phyloP scores from a whole-genome alignment of 1,140 invertebrate genomes.

The Oryctes rhinoceros region DNA sequence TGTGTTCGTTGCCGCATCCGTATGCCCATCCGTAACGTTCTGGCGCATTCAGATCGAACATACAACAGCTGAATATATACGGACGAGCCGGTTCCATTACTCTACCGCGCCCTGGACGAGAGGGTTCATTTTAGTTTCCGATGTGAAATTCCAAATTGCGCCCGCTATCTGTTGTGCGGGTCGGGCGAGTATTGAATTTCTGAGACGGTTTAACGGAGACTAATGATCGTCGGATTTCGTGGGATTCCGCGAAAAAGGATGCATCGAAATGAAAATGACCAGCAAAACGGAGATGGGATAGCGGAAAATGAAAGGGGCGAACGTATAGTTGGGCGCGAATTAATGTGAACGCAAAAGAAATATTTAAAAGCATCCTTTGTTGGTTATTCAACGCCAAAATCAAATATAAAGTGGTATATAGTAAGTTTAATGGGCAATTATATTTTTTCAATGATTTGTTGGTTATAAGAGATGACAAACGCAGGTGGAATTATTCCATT shows the following conservation, averaged over 20 bases:
- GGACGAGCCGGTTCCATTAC: not conserved
- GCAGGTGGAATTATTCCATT: too few relatives aligned
- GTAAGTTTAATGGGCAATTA: too few relatives aligned
- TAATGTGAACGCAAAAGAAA: too few relatives aligned
- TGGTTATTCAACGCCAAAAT: too few relatives aligned
- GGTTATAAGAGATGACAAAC: too few relatives aligned
- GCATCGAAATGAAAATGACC: not conserved
- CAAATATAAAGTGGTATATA: too few relatives aligned
- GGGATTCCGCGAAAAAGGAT: not conserved
- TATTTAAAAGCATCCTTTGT: too few relatives aligned
- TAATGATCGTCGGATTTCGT: not conserved
- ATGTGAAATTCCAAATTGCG: not conserved
- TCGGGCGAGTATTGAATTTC: not conserved
- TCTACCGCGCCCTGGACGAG: not conserved
- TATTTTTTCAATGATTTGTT: too few relatives aligned
- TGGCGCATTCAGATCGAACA: slow-evolving; percentile 9
- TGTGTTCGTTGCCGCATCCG: not conserved
- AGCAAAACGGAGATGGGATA: too few relatives aligned
- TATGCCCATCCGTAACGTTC: not conserved
- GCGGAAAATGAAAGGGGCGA: too few relatives aligned
- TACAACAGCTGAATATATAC: not conserved
- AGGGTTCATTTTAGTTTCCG: slow-evolving; percentile 5
- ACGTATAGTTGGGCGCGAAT: too few relatives aligned
- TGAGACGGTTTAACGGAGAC: not conserved
- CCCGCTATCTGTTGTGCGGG: not conserved